A percentile compares a stretch with the other conserved stretches of the same genome.
phyloP scores from a whole-genome alignment of 1,140 invertebrate genomes.

The Caenorhabditis inopinata region DNA sequence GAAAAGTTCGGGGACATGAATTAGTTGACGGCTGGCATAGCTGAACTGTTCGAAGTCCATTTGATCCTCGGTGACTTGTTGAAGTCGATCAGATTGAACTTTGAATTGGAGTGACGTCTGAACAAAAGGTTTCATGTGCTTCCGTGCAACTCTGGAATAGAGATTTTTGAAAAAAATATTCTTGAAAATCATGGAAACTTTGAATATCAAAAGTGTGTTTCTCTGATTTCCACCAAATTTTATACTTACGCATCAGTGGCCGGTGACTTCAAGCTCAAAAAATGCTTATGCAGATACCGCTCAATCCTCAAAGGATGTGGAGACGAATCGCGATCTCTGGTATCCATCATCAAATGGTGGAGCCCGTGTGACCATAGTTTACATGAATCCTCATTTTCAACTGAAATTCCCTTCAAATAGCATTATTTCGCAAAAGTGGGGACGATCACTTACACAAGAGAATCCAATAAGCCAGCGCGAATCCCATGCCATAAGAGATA shows the following conservation, averaged over 20 bases:
- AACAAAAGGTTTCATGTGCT: slow-evolving; percentile 66
- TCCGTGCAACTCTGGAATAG: slow-evolving; percentile 57
- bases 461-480: slow-evolving; percentile 62
- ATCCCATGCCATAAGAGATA: slow-evolving; percentile 56
- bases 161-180: not conserved
- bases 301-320: slow-evolving; percentile 59
- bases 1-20: slow-evolving; percentile 21
- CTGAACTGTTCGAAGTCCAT: slow-evolving; percentile 39
- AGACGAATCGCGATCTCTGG: slow-evolving; percentile 39
- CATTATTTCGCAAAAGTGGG: not conserved
- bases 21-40: slow-evolving; percentile 30
- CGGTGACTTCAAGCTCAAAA: slow-evolving; percentile 50
- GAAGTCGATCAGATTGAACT: slow-evolving; percentile 59
- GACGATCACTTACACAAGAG: slow-evolving; percentile 56
- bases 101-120: slow-evolving; percentile 64
- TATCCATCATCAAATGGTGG: slow-evolving; percentile 59
- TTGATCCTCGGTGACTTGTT: slow-evolving; percentile 60
- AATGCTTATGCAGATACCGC: slow-evolving; percentile 62
- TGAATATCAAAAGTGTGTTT: not conserved
- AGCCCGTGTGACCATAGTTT: slow-evolving; percentile 58
- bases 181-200: too few relatives aligned
- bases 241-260: slow-evolving; percentile 49
- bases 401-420: slow-evolving; percentile 13
- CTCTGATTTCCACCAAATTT: not conserved
- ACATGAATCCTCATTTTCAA: slow-evolving; percentile 46